phyloP scores from a whole-genome alignment of 2,113 vertebrate species.

The Toxotes chatareus region DNA sequence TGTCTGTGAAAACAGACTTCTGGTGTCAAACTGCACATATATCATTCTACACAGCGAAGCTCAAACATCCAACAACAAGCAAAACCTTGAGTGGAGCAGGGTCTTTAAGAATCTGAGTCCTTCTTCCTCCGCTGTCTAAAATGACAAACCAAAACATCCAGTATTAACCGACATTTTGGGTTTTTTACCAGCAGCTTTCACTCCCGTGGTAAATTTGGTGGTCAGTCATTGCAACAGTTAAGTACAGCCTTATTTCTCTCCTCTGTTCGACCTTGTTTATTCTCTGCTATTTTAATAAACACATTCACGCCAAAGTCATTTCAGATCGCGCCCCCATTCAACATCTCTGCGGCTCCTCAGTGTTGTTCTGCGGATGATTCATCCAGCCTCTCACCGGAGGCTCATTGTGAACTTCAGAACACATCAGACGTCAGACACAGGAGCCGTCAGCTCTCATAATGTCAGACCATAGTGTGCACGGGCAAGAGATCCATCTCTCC shows the following conservation, averaged over 20 bases:
- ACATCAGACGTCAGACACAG: slow-evolving; percentile 84
- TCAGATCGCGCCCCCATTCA: slow-evolving; percentile 66
- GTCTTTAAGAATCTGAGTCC: background rate
- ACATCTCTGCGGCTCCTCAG: slow-evolving; percentile 54
- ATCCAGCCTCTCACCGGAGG: slow-evolving; percentile 81
- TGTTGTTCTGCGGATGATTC: slow-evolving; percentile 75
- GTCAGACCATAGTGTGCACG: slow-evolving; percentile 68
- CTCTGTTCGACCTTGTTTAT: slow-evolving; percentile 53
- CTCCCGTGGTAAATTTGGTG: slow-evolving; percentile 40
- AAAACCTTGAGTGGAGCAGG: too few relatives aligned
- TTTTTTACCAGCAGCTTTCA: background rate
- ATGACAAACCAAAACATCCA: background rate
- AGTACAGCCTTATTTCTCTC: slow-evolving; percentile 11
- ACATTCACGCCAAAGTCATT: slow-evolving; percentile 59
- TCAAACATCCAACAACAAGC: slow-evolving; percentile 2
- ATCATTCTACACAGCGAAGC: slow-evolving; percentile 9
- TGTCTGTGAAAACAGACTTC: background rate
- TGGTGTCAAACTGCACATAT: background rate
- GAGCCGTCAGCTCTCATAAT: slow-evolving; percentile 82
- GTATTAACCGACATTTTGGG: background rate
- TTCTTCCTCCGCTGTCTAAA: background rate
- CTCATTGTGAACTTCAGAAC: slow-evolving; percentile 87
- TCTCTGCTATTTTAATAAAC: slow-evolving; percentile 56
- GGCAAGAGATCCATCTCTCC: slow-evolving; percentile 55
- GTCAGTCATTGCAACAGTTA: background rate